These are phyloP conservation scores for Yponomeuta malinellus DNA, from an alignment of 2,888 invertebrate species.

Conservation along the genomic window DNA sequence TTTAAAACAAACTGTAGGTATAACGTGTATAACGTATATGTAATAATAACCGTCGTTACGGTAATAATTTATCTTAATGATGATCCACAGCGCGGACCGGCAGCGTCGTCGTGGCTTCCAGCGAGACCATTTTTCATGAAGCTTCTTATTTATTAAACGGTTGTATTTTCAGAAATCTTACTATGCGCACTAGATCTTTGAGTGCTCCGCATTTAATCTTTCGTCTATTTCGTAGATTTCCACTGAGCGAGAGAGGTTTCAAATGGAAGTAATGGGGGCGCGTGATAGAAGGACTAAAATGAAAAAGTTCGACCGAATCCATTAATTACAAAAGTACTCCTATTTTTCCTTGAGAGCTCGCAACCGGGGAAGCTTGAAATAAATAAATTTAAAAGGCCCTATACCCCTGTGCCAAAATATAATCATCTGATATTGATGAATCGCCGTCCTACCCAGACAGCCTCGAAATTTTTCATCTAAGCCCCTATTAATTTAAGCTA, in stretches of 20 bases:
- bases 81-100: neutral
- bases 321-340: slow-evolving; percentile 39
- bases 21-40: too few species aligned
- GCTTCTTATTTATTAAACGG: neutral
- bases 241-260: neutral
- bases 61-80: neutral
- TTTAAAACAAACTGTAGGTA: too few species aligned
- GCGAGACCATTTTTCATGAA: neutral
- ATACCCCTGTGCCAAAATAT: slow-evolving; percentile 29
- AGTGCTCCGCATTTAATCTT: neutral
- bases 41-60: neutral
- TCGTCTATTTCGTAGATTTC: neutral
- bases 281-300: neutral
- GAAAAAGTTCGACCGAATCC: slow-evolving; percentile 22
- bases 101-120: neutral
- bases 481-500: neutral
- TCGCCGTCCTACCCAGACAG: slow-evolving; percentile 25
- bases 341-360: slow-evolving; percentile 29
- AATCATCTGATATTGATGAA: slow-evolving; percentile 43
- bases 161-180: neutral
- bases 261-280: neutral
- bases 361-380: slow-evolving; percentile 37
- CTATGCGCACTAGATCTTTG: neutral
- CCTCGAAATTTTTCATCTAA: neutral
- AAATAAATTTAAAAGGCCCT: slow-evolving; percentile 40